Evolutionary conservation across 2,113 vertebrate genomes (phyloP), one percentile per base, ranked within the genome.

Genomic region (Drymodes brunneopygia): DNA sequence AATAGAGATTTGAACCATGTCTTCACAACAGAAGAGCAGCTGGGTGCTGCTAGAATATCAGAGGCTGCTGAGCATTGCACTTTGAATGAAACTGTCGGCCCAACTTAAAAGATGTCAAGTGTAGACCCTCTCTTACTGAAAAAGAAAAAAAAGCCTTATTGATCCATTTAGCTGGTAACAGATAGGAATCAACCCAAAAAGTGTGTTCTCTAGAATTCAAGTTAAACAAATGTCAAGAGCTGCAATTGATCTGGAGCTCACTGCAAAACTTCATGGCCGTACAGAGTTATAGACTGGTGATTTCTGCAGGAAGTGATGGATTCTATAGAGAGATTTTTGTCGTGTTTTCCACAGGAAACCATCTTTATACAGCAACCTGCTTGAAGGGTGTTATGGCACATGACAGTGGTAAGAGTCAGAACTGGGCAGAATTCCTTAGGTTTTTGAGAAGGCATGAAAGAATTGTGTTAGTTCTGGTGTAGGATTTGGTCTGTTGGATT

Each of bases 191-290:
- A 94, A 86, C 36, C 51, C 33, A 21, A 90, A 94, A 92, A 64
- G 20, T 84, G 5, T 88, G 57, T 90, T 88, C 82, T 90, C 35
- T 29, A 57, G 40, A 64, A 67, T 58, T 96, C 82, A 74, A 69
- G 88, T 78, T 79, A 95, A 69, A 90, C 67, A 96, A 88, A 95
- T 69, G 67, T 90, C 88, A 96, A 56, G 72, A 92, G 86, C 60
- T 90, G 86, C 72, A 78, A 94, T 48, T 96, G 92, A 93, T 95
- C 86, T 84, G 65, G 64, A 79, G 40, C 87, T 93, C 75, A 64
- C 36, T 61, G 57, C 56, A 81, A 74, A 94, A 83, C 60, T 92
- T 92, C 60, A 13, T 57, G 90, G 69, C 51, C 31, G 3, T 54
- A 20, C 8, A 62, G 64, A 19, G 15, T 65, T 81, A 78, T 4